Evolutionary conservation across 2,113 vertebrate genomes (phyloP).

Genomic region (Oxyruncus cristatus): DNA sequence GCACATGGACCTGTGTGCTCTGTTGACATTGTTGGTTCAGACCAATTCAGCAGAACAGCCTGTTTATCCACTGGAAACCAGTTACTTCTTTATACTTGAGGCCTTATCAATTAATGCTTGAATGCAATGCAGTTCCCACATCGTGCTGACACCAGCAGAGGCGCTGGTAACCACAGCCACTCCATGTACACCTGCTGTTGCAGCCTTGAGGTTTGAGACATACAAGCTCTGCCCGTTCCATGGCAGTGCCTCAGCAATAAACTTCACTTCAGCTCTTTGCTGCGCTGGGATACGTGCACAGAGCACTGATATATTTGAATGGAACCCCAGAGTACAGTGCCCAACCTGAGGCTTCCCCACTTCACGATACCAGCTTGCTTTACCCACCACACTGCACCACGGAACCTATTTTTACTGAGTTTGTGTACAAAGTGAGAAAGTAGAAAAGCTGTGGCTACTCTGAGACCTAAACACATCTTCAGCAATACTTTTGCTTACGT

Average conservation of each 20-base stretch:
- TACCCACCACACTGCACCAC: not conserved
- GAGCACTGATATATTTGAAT: not conserved
- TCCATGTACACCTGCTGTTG: too few relatives aligned
- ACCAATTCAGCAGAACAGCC: too few relatives aligned
- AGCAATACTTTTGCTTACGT: not conserved
- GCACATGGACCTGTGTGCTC: too few relatives aligned
- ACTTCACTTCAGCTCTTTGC: not conserved
- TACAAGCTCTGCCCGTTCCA: not conserved
- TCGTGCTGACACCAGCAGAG: too few relatives aligned
- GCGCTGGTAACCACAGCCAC: too few relatives aligned
- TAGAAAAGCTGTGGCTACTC: not conserved
- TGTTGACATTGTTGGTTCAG: too few relatives aligned
- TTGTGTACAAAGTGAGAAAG: not conserved
- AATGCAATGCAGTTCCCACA: too few relatives aligned
- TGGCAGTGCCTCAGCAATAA: not conserved
- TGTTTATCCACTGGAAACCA: too few relatives aligned
- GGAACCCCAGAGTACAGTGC: not conserved
- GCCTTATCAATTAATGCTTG: too few relatives aligned
- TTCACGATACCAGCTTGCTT: not conserved
- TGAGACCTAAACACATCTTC: not conserved
- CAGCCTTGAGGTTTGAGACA: too few relatives aligned
- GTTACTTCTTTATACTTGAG: too few relatives aligned
- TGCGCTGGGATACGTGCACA: not conserved
- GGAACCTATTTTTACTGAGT: accelerated
- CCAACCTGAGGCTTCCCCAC: not conserved